Evolutionary conservation across 1,140 invertebrate genomes (phyloP).

Genomic region (Phymorhynchus buccinoides): DNA sequence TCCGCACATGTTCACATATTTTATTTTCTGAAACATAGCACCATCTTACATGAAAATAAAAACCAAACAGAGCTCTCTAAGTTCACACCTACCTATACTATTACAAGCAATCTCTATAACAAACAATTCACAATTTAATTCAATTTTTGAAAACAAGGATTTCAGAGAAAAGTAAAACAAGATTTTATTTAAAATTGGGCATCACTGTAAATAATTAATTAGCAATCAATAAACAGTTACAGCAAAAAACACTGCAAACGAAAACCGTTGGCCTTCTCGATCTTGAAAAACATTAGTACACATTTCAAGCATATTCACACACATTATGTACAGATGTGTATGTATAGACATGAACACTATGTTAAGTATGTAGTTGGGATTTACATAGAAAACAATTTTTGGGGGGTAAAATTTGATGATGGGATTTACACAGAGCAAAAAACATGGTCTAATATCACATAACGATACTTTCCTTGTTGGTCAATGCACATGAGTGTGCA

Average conservation of each 20-base stretch:
- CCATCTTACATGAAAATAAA: not conserved
- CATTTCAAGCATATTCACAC: not conserved
- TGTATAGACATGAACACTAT: not conserved
- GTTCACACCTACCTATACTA: not conserved
- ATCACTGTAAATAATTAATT: not conserved
- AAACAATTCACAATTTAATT: not conserved
- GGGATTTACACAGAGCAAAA: too few relatives aligned
- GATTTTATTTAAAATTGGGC: too few relatives aligned
- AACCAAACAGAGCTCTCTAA: not conserved
- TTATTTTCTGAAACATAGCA: not conserved
- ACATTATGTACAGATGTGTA: not conserved
- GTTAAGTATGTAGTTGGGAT: not conserved
- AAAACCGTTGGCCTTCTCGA: not conserved
- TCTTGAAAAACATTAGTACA: not conserved
- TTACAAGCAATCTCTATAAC: not conserved
- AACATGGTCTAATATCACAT: too few relatives aligned
- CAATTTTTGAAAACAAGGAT: not conserved
- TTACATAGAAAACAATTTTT: not conserved
- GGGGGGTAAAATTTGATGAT: too few relatives aligned
- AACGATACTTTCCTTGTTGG: too few relatives aligned
- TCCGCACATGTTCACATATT: not conserved
- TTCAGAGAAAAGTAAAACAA: not conserved
- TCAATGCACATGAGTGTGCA: too few relatives aligned
- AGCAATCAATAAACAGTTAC: not conserved
- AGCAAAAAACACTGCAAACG: slow-evolving; percentile 1